These are phyloP conservation scores for Carcina quercana DNA, from an alignment of 2,888 invertebrate genomes.

Conservation along the genomic window DNA sequence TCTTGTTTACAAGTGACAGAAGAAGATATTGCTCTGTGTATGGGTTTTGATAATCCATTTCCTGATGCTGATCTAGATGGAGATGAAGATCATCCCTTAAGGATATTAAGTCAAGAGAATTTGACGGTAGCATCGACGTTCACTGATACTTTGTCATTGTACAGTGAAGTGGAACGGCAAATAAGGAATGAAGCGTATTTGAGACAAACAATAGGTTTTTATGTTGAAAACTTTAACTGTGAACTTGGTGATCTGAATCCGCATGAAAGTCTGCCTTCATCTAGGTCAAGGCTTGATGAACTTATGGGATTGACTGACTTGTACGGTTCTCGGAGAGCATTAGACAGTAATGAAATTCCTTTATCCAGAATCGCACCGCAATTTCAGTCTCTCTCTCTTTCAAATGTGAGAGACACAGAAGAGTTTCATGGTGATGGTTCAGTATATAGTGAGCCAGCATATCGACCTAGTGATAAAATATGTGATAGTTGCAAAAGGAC, in stretches of 20 bases:
- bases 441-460: conserved; percentile 91
- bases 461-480: conserved; percentile 81
- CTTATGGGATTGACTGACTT: conserved; percentile 87
- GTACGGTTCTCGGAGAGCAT: conserved; percentile 84
- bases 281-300: conserved; percentile 82
- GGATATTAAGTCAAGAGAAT: conserved; percentile 93
- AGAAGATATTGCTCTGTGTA: conserved; percentile 92
- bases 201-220: conserved; percentile 71
- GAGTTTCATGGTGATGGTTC: conserved; percentile 83
- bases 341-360: conserved; percentile 78
- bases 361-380: conserved; percentile 73
- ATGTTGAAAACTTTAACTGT: conserved; percentile 64
- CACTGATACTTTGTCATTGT: conserved; percentile 81
- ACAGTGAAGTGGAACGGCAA: conserved; percentile 79
- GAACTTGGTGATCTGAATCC: conserved; percentile 56
- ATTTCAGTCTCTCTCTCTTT: conserved; percentile 81
- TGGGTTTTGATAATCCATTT: conserved; percentile 83
- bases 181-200: conserved; percentile 77
- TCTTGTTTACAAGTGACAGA: conserved; percentile 93
- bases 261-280: conserved; percentile 62
- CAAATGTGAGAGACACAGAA: conserved; percentile 80
- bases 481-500: conserved; percentile 84
- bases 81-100: conserved; percentile 86
- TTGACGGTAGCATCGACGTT: conserved; percentile 93
- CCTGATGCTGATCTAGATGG: conserved; percentile 83